These are phyloP conservation scores for Percopsis omiscomaycus DNA, from an alignment of 2,797 vertebrate genomes.

Conservation along the genomic window DNA sequence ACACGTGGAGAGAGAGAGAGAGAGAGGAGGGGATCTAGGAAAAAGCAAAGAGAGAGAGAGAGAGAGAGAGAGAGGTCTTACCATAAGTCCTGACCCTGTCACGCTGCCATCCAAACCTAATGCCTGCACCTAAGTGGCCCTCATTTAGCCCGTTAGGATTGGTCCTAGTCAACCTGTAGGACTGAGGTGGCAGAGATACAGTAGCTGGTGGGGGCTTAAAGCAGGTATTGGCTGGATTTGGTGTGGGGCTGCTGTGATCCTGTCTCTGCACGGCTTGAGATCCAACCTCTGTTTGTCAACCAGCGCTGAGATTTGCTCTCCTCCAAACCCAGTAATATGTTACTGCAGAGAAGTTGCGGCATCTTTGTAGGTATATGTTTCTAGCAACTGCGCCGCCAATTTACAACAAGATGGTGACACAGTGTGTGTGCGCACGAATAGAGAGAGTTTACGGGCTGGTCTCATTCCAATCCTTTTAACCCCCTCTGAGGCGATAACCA, in stretches of 20 bases:
- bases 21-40: slow-evolving; percentile 8
- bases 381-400: slow-evolving; percentile 42
- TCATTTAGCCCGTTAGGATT: slow-evolving; percentile 68
- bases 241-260: slow-evolving; percentile 52
- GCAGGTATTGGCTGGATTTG: slow-evolving; percentile 64
- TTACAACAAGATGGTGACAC: slow-evolving; percentile 40
- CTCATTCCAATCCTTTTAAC: slow-evolving; percentile 25
- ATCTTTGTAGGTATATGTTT: slow-evolving; percentile 33
- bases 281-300: slow-evolving; percentile 45
- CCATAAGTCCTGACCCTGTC: slow-evolving; percentile 53
- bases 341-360: slow-evolving; percentile 6
- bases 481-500: slow-evolving; percentile 37
- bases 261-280: slow-evolving; percentile 40
- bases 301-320: slow-evolving; percentile 43
- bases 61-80: slow-evolving; percentile 42
- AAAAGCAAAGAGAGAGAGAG: slow-evolving; percentile 1
- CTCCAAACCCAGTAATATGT: slow-evolving; percentile 10
- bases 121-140: slow-evolving; percentile 63
- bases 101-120: slow-evolving; percentile 52
- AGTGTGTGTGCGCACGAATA: slow-evolving; percentile 14
- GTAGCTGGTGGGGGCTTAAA: slow-evolving; percentile 42
- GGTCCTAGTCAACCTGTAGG: slow-evolving; percentile 44
- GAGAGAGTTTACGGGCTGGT: slow-evolving; percentile 30
- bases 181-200: slow-evolving; percentile 8
- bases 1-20: neutral